phyloP scores from a whole-genome alignment of 2,888 invertebrate species.

The Spisula solida region DNA sequence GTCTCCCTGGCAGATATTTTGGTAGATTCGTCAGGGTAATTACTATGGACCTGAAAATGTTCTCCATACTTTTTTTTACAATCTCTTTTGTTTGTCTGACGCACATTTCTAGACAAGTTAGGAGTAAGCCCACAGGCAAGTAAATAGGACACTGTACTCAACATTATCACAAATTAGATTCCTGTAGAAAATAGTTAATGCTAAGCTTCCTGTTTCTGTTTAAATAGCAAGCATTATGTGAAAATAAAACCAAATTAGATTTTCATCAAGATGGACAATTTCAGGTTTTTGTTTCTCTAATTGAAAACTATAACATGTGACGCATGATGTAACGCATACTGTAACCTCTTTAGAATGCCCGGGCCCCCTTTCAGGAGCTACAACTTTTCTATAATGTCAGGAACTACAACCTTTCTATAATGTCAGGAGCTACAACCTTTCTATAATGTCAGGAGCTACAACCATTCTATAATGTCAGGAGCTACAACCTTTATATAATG shows the following conservation, averaged over 20 bases:
- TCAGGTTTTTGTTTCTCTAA: neutral
- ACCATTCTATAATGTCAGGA: no score
- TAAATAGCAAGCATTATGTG: conserved; percentile 3
- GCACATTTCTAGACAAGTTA: conserved; percentile 1
- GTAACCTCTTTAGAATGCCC: no score
- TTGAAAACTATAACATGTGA: neutral
- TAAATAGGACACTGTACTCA: conserved; percentile 19
- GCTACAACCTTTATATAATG: no score
- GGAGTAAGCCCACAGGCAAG: neutral
- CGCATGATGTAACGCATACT: neutral
- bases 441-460: no score
- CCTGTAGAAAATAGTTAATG: neutral
- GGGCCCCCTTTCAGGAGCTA: no score
- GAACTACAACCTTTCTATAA: no score
- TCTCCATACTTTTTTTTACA: neutral
- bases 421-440: no score
- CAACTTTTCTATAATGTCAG: no score
- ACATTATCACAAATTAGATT: conserved; percentile 11
- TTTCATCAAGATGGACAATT: neutral
- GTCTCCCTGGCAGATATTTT: neutral
- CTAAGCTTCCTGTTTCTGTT: neutral
- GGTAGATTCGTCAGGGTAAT: conserved; percentile 3
- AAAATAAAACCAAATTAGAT: neutral
- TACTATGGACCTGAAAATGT: conserved; percentile 14
- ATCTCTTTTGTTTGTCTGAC: conserved; percentile 7